Percentiles rank a stretch among this genome's conserved stretches.
These are phyloP conservation scores for Pantherophis alleghaniensis DNA, from an alignment of 2,797 vertebrate genomes.

Conservation along the genomic window DNA sequence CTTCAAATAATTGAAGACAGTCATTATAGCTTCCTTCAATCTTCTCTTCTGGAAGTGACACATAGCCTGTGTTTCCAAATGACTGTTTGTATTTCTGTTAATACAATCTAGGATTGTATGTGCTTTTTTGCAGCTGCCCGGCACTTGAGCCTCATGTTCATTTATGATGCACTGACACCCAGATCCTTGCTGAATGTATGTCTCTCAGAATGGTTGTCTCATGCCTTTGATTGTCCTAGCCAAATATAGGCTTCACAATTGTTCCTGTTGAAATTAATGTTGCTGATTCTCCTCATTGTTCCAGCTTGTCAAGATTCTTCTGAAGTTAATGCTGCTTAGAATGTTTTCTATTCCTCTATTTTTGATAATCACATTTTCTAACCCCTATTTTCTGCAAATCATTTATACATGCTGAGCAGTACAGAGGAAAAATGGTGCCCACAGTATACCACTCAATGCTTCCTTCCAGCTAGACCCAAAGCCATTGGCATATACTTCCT, in stretches of 20 bases:
- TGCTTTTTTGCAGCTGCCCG: background rate
- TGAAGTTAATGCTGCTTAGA: background rate
- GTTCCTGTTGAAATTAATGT: background rate
- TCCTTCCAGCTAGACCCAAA: background rate
- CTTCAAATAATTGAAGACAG: background rate
- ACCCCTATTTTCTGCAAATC: background rate
- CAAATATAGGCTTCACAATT: background rate
- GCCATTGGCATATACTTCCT: background rate
- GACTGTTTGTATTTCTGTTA: background rate
- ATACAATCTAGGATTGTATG: background rate
- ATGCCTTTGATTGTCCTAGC: background rate
- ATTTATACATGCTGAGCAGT: background rate
- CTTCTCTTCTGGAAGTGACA: background rate
- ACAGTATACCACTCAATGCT: background rate
- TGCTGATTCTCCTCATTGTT: background rate
- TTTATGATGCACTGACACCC: background rate
- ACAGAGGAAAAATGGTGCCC: background rate
- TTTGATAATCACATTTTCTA: background rate
- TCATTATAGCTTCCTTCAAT: background rate
- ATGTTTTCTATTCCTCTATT: background rate
- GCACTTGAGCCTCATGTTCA: background rate
- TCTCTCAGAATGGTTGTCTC: background rate
- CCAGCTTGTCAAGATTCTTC: background rate
- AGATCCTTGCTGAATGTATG: background rate
- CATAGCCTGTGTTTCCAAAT: background rate